A percentile compares a stretch with the other conserved stretches of the same genome.
phyloP scores from a whole-genome alignment of 2,888 invertebrate genomes.

The Nematopogon swammerdamellus region DNA sequence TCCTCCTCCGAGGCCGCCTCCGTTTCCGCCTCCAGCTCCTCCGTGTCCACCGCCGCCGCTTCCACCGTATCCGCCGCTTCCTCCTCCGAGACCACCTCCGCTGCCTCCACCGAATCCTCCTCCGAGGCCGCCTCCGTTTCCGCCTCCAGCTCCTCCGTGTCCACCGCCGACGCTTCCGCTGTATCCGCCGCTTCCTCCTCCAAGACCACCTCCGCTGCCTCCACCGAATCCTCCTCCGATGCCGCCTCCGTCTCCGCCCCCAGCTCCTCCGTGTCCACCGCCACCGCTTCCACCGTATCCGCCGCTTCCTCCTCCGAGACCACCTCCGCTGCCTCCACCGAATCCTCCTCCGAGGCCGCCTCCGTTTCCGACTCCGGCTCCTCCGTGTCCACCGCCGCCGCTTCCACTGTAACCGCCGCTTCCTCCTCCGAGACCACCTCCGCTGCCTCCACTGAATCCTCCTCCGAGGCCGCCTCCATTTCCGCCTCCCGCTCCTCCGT shows the following conservation, averaged over 20 bases:
- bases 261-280: neutral
- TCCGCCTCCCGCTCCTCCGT: neutral
- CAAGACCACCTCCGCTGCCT: neutral
- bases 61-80: no score
- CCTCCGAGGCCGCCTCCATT: no score
- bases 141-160: neutral
- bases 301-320: neutral
- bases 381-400: no score
- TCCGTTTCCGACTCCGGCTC: no score
- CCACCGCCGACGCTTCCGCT: neutral
- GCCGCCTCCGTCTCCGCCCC: neutral
- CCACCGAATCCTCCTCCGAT: neutral
- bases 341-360: neutral
- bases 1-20: no score
- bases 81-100: no score
- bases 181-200: neutral
- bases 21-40: no score
- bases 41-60: no score
- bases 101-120: no score
- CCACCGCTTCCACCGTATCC: neutral
- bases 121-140: neutral
- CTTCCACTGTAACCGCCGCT: no score
- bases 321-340: neutral
- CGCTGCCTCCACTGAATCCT: no score
- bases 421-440: no score